Base-by-base conservation (phyloP, 2,888 invertebrate genomes). In the Caenorhabditis zanzibari region DNA sequence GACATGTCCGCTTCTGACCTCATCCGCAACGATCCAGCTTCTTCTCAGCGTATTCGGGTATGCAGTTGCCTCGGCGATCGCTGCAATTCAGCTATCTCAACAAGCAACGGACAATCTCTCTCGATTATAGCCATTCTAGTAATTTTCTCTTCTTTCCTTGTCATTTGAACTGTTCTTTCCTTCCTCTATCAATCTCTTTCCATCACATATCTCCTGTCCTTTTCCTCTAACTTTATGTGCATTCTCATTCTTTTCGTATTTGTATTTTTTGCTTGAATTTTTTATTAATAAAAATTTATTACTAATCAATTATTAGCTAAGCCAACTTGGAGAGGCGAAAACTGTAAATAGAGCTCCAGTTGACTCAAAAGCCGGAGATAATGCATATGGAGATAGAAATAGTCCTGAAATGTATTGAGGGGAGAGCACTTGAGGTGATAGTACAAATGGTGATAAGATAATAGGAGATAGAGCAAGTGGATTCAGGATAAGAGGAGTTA, bases 41-140 rank as follows among this genome's bases (percentile, higher is more conserved):
- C 87, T 41, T 81, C 82, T 35, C 88, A 88, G 76, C 74, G 87
- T 35, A 82, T 89, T 66, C 84, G 85, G 47, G 88, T 88, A 32
- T 91, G 91, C 82, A 89, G 89, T 63, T 91, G 91, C 73, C 84
- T 91, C 35, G 91, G 91, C n/a, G 91, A 91, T 80, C 68, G 77
- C 9, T 82, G 82, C 63, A 82, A 82, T 64, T 77, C 77, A 44
- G 63, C 82, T 19, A 69, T 76, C n/a, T 75, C 75, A 12, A 71
- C 64, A 0, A 64, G 71, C 61, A 68, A 49, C 32, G 59, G 54
- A 19, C 69, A 69, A 66, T 41, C 64, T 3, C 56, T 75, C 26
- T 32, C 73, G 28, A 58, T 72, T 56, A n/a, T 71, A 59, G 71
- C 71, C 58, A 68, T 54, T 68, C 71, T 71, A 44, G 44, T 71